These are phyloP conservation scores for Archivesica marissinica DNA, from an alignment of 1,140 invertebrate species.

Conservation along the genomic window DNA sequence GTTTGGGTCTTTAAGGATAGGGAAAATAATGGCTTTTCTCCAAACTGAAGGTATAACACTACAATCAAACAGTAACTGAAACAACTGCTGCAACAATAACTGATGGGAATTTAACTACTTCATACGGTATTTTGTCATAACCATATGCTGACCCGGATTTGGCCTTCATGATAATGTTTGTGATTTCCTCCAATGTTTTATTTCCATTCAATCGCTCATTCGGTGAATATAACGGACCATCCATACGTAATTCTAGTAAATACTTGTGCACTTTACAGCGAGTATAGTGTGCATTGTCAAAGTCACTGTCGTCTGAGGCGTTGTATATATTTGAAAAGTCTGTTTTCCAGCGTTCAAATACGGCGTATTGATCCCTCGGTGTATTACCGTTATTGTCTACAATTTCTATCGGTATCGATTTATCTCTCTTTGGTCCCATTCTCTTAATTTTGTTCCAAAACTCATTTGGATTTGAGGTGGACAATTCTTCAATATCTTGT, in stretches of 20 bases:
- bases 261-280: slow-evolving; percentile 32
- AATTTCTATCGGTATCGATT: neutral
- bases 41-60: slow-evolving; percentile 60
- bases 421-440: slow-evolving; percentile 38
- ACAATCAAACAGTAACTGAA: slow-evolving; percentile 60
- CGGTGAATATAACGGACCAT: slow-evolving; percentile 31
- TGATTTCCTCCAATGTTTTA: slow-evolving; percentile 46
- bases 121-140: slow-evolving; percentile 43
- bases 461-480: slow-evolving; percentile 43
- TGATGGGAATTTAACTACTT: slow-evolving; percentile 36
- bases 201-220: slow-evolving; percentile 35
- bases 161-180: slow-evolving; percentile 13
- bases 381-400: neutral
- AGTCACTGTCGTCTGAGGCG: slow-evolving; percentile 1
- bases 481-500: neutral
- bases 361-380: neutral
- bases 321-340: slow-evolving; percentile 55
- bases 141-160: slow-evolving; percentile 42
- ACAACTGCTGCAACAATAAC: slow-evolving; percentile 53
- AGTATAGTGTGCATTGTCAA: slow-evolving; percentile 24
- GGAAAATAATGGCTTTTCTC: slow-evolving; percentile 63
- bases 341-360: slow-evolving; percentile 17
- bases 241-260: slow-evolving; percentile 43
- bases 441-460: slow-evolving; percentile 56
- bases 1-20: slow-evolving; percentile 52